phyloP scores from a whole-genome alignment of 2,888 invertebrate genomes.

The Taenaris catops region DNA sequence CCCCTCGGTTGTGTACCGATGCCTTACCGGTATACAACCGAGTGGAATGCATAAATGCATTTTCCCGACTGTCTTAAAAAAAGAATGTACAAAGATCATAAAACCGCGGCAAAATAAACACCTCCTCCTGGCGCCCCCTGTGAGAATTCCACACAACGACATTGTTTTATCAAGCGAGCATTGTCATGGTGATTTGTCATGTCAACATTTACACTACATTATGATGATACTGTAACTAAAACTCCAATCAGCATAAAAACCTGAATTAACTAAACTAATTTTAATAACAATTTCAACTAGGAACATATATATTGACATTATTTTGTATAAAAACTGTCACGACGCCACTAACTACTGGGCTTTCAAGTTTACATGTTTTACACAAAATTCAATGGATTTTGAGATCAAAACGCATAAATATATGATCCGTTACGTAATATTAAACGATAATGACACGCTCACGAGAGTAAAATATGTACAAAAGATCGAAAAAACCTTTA shows the following conservation, averaged over 20 bases:
- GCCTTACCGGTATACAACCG: no score
- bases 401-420: background rate
- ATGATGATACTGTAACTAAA: slow-evolving; percentile 9
- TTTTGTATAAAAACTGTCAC: slow-evolving; percentile 2
- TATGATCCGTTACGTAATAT: background rate
- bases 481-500: slow-evolving; percentile 51
- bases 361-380: slow-evolving; percentile 2
- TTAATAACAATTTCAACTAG: background rate
- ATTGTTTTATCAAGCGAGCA: slow-evolving; percentile 54
- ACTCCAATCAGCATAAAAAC: slow-evolving; percentile 2
- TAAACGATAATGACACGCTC: background rate
- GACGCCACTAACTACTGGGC: slow-evolving; percentile 6
- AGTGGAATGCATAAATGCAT: no score
- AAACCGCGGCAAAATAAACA: slow-evolving; percentile 5
- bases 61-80: no score
- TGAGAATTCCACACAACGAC: slow-evolving; percentile 36
- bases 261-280: no score
- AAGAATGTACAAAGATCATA: background rate
- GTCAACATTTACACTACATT: slow-evolving; percentile 29
- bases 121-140: slow-evolving; percentile 55
- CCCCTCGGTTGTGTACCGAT: no score
- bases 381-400: background rate
- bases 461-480: slow-evolving; percentile 26
- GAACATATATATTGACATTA: background rate
- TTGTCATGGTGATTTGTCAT: slow-evolving; percentile 67